phyloP scores from a whole-genome alignment of 1,140 invertebrate species.

The Tetragonula clypearis region DNA sequence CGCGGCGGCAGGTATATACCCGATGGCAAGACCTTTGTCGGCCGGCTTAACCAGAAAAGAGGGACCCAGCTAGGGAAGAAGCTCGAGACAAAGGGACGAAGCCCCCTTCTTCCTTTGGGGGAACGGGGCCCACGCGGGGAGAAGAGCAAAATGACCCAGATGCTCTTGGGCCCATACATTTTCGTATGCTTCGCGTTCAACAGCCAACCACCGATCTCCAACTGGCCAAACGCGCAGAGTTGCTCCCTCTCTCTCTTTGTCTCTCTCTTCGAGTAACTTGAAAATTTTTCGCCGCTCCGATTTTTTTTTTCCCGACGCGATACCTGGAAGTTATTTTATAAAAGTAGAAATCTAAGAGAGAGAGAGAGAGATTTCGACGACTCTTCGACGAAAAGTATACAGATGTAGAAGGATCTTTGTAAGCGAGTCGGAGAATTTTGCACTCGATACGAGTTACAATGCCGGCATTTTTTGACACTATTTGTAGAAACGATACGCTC shows the following conservation, averaged over 20 bases:
- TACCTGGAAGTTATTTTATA: too few relatives aligned
- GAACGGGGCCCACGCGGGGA: slow-evolving; percentile 34
- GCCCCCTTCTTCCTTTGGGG: slow-evolving; percentile 12
- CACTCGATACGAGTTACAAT: too few relatives aligned
- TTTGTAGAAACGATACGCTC: too few relatives aligned
- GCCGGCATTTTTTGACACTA: too few relatives aligned
- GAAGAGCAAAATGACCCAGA: slow-evolving; percentile 64
- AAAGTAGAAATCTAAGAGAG: too few relatives aligned
- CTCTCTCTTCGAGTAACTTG: neutral
- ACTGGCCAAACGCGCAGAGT: too few relatives aligned
- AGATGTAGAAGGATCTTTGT: too few relatives aligned
- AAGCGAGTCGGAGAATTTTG: too few relatives aligned
- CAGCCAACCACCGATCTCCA: slow-evolving; percentile 32
- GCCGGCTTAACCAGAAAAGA: slow-evolving; percentile 43
- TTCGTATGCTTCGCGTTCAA: slow-evolving; percentile 28
- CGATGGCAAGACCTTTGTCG: slow-evolving; percentile 63
- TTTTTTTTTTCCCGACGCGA: neutral
- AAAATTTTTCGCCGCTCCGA: neutral
- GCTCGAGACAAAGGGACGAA: slow-evolving; percentile 67
- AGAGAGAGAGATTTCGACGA: too few relatives aligned
- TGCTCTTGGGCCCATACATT: slow-evolving; percentile 58
- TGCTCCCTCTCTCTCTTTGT: too few relatives aligned
- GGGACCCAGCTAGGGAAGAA: slow-evolving; percentile 35
- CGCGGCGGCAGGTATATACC: slow-evolving; percentile 53
- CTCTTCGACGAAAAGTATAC: too few relatives aligned